Evolutionary conservation across 1,140 invertebrate genomes (phyloP).

Genomic region (Drosophila tristis): DNA sequence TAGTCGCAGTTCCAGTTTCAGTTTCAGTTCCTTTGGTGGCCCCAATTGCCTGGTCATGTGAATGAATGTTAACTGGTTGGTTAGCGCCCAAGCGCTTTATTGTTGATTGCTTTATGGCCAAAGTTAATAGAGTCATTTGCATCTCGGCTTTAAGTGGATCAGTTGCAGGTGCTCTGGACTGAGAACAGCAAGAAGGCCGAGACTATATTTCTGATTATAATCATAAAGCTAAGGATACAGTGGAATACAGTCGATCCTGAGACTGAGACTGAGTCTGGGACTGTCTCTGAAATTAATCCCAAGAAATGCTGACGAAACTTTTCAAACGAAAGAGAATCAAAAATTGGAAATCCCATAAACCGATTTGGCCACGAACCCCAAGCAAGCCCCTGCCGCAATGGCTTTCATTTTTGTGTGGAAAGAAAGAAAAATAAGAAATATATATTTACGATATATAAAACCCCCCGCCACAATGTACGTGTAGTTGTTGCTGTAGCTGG

Average conservation of each 20-base stretch:
- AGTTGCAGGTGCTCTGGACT: slow-evolving; percentile 26
- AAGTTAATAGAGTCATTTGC: slow-evolving; percentile 83
- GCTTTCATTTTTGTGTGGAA: slow-evolving; percentile 10
- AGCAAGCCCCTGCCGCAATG: background rate
- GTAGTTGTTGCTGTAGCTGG: background rate
- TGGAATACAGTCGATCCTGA: too few species aligned
- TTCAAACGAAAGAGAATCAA: slow-evolving; percentile 12
- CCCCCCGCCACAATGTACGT: too few species aligned
- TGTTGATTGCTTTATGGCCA: slow-evolving; percentile 71
- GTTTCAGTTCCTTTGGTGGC: slow-evolving; percentile 5
- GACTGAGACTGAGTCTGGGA: background rate
- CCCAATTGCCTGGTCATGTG: slow-evolving; percentile 12
- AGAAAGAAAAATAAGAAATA: slow-evolving; percentile 11
- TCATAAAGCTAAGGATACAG: too few species aligned
- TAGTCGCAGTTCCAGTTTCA: slow-evolving; percentile 5
- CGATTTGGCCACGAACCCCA: slow-evolving; percentile 29
- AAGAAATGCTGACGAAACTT: slow-evolving; percentile 34
- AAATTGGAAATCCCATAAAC: slow-evolving; percentile 43
- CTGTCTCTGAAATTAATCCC: slow-evolving; percentile 11
- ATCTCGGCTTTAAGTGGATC: slow-evolving; percentile 72
- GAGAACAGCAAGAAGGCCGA: background rate
- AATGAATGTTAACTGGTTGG: slow-evolving; percentile 35
- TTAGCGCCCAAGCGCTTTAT: slow-evolving; percentile 7
- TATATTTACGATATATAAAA: background rate
- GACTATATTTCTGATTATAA: slow-evolving; percentile 2